These are phyloP conservation scores for Rallus limicola DNA, from an alignment of 2,113 vertebrate genomes.

Conservation along the genomic window DNA sequence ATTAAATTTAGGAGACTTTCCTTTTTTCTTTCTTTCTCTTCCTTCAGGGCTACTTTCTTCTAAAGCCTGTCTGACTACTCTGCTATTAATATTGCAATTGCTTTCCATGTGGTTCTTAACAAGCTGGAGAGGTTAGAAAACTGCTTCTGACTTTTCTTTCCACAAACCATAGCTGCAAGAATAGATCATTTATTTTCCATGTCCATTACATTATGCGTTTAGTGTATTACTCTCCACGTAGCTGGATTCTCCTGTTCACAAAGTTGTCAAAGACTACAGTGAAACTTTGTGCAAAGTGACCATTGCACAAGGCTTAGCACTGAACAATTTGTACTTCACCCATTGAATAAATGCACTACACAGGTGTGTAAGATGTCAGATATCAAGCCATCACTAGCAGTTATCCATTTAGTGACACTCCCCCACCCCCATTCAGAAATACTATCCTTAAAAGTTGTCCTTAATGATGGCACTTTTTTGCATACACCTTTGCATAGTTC, in stretches of 20 bases:
- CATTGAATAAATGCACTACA: neutral
- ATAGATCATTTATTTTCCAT: neutral
- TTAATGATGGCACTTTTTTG: neutral
- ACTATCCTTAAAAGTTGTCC: neutral
- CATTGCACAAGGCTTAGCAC: neutral
- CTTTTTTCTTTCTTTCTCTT: neutral
- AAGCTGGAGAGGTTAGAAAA: accelerated
- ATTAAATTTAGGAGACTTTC: neutral
- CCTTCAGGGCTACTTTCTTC: neutral
- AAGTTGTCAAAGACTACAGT: neutral
- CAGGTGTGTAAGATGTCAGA: neutral
- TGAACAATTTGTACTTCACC: neutral
- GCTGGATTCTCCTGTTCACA: neutral
- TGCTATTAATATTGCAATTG: neutral
- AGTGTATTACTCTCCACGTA: neutral
- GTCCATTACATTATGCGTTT: neutral
- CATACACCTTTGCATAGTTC: neutral
- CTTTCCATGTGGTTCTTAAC: neutral
- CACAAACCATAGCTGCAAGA: neutral
- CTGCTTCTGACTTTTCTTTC: neutral
- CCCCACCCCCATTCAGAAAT: neutral
- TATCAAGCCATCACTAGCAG: neutral
- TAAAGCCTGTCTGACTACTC: neutral
- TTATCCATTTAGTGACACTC: neutral
- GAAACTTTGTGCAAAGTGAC: neutral